Evolutionary conservation across 2,113 vertebrate genomes (phyloP), one percentile per base, ranked within the genome.

Genomic region (Ammodytes dubius): DNA sequence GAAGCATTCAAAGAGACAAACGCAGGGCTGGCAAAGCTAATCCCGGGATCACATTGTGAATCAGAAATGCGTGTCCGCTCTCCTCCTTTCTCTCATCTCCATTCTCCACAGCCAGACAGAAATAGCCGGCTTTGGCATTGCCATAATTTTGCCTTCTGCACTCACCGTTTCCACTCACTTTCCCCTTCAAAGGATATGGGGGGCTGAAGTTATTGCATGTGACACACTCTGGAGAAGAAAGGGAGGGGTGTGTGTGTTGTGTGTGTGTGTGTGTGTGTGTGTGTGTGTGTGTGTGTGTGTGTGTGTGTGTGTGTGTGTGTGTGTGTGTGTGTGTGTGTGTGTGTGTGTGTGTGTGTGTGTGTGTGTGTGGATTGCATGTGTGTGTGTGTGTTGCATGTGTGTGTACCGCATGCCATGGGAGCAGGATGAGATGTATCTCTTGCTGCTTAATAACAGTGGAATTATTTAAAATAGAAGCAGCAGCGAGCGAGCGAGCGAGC

Each of bases 381-480:
- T 27, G 27, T 27, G 27, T 27, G 27, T 27, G 27, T 27, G 27
- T 27, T 27, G 27, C 27, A 27, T 27, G 27, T 27, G 27, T 27
- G 27, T 27, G 27, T 27, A 2, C 70, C 27, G 67, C 88, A 85
- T 79, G 69, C 68, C 74, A 80, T 27, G 66, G 76, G 84, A 88
- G 58, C 76, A 39, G 64, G 78, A 82, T 77, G 78, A 83, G 85
- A 84, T 75, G 83, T 53, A 68, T 87, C 83, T 90, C 87, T 81
- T 70, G 76, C 82, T 79, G 89, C 84, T 89, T 87, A 86, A 93
- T 91, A 92, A 91, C 79, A 90, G 90, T 43, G 71, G 81, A 91
- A 93, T 88, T 86, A 93, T 93, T 94, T 89, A 88, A 93, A 94
- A 87, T 74, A 91, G 87, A 89, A 84, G 79, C 80, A 72, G 85